Evolutionary conservation across 1,140 invertebrate genomes (phyloP).

Genomic region (Fopius arisanus): DNA sequence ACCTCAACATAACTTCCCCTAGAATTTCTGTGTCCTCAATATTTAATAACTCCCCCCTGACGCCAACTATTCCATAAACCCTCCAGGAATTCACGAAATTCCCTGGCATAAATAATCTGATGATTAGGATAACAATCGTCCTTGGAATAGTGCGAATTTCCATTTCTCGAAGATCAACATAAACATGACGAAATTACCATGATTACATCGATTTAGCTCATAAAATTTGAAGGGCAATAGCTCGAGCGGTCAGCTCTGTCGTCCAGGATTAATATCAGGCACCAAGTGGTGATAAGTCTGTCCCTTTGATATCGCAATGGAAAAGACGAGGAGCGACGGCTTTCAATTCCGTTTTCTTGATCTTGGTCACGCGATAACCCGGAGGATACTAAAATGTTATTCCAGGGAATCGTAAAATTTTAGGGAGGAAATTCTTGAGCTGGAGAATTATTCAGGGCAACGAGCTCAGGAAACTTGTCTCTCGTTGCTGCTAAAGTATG

Average conservation of each 20-base stretch:
- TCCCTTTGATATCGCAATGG: constrained; percentile 20
- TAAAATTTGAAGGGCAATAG: background rate
- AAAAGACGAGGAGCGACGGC: constrained; percentile 30
- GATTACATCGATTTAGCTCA: background rate
- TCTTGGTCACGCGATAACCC: constrained; percentile 32
- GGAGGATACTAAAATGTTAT: constrained; percentile 18
- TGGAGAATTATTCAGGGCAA: background rate
- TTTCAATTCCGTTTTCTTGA: constrained; percentile 24
- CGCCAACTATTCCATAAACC: background rate
- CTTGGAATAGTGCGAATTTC: constrained; percentile 8
- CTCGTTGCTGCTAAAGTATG: background rate
- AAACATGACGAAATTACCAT: background rate
- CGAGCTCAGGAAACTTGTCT: background rate
- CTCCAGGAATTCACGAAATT: background rate
- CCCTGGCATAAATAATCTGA: background rate
- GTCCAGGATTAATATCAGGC: constrained; percentile 21
- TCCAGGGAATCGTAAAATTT: background rate
- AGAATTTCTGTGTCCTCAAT: background rate
- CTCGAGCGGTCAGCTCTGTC: background rate
- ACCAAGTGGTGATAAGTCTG: constrained; percentile 14
- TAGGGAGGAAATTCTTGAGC: background rate
- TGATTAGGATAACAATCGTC: constrained; percentile 37
- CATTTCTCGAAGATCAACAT: background rate
- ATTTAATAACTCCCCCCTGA: too few species aligned
- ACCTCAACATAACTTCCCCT: too few species aligned